phyloP scores from a whole-genome alignment of 2,888 invertebrate species.

The Flexamia atlantica region DNA sequence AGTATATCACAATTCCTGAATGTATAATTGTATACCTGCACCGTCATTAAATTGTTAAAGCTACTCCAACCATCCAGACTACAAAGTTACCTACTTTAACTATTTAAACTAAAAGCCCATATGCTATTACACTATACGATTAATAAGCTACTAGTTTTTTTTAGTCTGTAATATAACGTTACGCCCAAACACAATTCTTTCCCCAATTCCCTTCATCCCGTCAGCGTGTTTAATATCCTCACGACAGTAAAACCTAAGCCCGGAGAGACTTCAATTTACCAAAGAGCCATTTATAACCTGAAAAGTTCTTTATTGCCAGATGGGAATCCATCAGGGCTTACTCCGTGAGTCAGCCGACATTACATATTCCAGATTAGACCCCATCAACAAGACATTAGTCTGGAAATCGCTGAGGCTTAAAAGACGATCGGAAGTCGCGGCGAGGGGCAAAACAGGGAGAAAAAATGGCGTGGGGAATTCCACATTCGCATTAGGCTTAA shows the following conservation, averaged over 20 bases:
- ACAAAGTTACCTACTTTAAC: too few relatives aligned
- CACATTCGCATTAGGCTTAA: constrained; percentile 63
- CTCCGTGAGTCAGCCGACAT: constrained; percentile 22
- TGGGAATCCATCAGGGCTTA: neutral
- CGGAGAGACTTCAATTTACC: constrained; percentile 12
- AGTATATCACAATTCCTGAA: too few relatives aligned
- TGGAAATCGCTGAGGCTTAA: constrained; percentile 56
- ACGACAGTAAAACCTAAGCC: neutral
- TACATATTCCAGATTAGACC: constrained; percentile 58
- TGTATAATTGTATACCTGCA: too few relatives aligned
- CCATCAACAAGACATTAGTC: constrained; percentile 62
- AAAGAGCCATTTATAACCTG: constrained; percentile 43
- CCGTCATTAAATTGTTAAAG: too few relatives aligned
- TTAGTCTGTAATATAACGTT: too few relatives aligned
- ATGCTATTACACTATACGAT: too few relatives aligned
- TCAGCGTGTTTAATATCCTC: neutral
- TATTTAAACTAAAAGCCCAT: too few relatives aligned
- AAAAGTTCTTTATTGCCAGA: constrained; percentile 42
- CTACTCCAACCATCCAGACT: too few relatives aligned
- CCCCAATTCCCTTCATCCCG: neutral
- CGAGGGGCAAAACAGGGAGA: constrained; percentile 19
- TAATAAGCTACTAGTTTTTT: too few relatives aligned
- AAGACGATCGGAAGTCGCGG: constrained; percentile 58
- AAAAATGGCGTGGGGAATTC: constrained; percentile 63
- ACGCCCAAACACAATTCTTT: neutral